Base-by-base conservation (phyloP, 2,888 invertebrate species). In the Quadriops clusia region DNA sequence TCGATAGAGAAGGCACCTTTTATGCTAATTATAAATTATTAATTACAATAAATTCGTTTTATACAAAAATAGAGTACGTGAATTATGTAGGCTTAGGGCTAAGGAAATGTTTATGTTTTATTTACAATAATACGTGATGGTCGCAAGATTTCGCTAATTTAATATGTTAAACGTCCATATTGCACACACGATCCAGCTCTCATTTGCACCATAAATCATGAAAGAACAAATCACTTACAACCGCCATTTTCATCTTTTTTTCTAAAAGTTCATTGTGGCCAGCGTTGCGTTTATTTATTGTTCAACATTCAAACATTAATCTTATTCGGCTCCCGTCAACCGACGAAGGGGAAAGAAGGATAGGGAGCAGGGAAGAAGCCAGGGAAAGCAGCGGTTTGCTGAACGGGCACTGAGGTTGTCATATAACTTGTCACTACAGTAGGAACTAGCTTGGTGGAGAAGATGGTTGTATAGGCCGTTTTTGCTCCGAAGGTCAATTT, bases 401-500 rank as follows among this genome's bases (percentile, higher is more conserved):
- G 81, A 10, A 84, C 68, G 3, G 83, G 72, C 15, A 87, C 65
- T 1, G 84, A 82, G 9, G 79, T 78, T 4, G 87, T 87, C 39
- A 87, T 70, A 53, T 81, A 83, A 9, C 82, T 78, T n/a, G 89
- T 87, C 36, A 87, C 57, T 28, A 78, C 67, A 1, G 86, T 86
- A 5, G 87, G 86, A 22, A 87, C 75, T 23, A 89, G 75, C 48
- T 72, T 77, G 20, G 87, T 86, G 2, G 83, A 81, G 56, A 76
- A 86, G 34, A 90, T 66, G 2, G 87, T 89, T 5, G 89, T 89
- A 53, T 81, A 82, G 1, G 86, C 77, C 1, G 87, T 87, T 58
- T 84, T 85, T 17, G 89, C 87, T n/a, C 89, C 87, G 53, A 89
- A 89, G 7, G 86, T 87, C 42, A 89, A 63, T 58, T 87, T 86